Evolutionary conservation across 2,113 vertebrate species (phyloP).

Genomic region (Carlito syrichta): DNA sequence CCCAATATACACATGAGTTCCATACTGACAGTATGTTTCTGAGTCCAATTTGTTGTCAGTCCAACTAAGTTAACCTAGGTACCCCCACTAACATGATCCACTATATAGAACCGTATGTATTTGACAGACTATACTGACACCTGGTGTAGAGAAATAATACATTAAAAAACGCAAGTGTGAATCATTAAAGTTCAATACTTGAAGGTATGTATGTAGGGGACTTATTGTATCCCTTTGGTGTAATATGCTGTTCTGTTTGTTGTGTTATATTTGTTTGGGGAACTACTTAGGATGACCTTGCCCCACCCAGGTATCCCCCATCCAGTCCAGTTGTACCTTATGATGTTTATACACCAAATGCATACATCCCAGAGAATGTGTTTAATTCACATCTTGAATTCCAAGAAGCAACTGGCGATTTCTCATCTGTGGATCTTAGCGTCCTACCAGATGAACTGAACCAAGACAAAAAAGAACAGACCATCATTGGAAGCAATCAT

Average conservation of each 20-base stretch:
- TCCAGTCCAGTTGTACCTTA: slow-evolving; percentile 75
- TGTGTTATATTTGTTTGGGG: slow-evolving; percentile 19
- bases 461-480: slow-evolving; percentile 76
- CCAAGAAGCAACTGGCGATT: slow-evolving; percentile 78
- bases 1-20: no score
- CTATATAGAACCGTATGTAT: no score
- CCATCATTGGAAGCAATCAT: background rate
- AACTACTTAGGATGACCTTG: slow-evolving; percentile 75
- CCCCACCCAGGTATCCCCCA: slow-evolving; percentile 58
- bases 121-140: no score
- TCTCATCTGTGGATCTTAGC: slow-evolving; percentile 90
- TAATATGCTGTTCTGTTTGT: slow-evolving; percentile 5
- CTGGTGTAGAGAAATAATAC: no score
- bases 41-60: no score
- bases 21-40: no score
- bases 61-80: no score
- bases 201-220: no score
- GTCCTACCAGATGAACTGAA: slow-evolving; percentile 92
- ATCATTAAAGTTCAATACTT: no score
- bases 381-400: slow-evolving; percentile 67
- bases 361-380: slow-evolving; percentile 47
- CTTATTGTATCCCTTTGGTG: background rate
- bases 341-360: slow-evolving; percentile 75
- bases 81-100: no score
- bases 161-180: no score